Evolutionary conservation across 1,140 invertebrate species (phyloP), one percentile per base, ranked within the genome.

Genomic region (Atta colombica): DNA sequence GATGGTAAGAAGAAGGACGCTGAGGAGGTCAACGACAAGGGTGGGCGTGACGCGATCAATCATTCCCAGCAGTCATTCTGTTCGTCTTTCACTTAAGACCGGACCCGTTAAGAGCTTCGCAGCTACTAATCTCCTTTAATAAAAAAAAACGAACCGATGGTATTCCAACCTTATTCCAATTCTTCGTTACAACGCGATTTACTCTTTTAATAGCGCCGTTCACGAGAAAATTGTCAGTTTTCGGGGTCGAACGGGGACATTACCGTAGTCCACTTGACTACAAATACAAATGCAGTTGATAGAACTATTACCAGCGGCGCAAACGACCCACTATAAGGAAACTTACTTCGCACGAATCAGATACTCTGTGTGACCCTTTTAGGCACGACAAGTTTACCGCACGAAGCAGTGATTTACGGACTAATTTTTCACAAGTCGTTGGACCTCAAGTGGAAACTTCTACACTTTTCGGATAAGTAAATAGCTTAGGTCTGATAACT

Each of bases 21-120:
- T 65, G 65, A 81, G 49, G 53, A 78, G 77, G 63, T 86, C 65
- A 68, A 60, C 61, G 53, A 12, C 49, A 21, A 77, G 60, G 68
- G 53, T 81, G 69, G 85, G 87, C 84, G 78, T 90, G 58, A 88
- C 82, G 66, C 87, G 77, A 88, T 90, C 89, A 87, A 90, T 91
- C 89, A 88, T 85, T 85, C 85, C 55, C 68, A 31, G 35, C 58
- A 90, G 86, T 88, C 63, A 77, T 86, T 88, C 58, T 58, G 31
- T 51, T 84, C 18, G 39, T 77, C 61, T 88, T 80, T 65, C 71
- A 53, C 72, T 91, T 85, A 85, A 85, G 10, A 14, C 51, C 25
- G 35, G 75, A 53, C 58, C 10, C 1, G 12, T n/a, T 51, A 72
- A 82, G 58, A 77, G 69, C 69, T 72, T 77, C 69, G 45, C 69